A percentile compares a stretch with the other conserved stretches of the same genome.
These are phyloP conservation scores for Notamacropus eugenii DNA, from an alignment of 2,797 vertebrate species.

Conservation along the genomic window DNA sequence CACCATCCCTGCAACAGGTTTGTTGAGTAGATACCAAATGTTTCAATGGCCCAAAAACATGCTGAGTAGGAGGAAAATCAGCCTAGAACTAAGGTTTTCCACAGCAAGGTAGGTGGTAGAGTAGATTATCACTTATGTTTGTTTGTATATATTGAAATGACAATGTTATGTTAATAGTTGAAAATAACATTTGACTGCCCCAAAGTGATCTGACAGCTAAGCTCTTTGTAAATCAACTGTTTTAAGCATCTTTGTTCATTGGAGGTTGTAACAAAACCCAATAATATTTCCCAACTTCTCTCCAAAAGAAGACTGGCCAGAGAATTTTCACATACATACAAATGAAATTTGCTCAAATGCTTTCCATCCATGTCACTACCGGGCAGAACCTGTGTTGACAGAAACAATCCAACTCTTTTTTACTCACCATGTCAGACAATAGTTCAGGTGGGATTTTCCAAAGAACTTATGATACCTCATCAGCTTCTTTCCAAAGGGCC, in stretches of 20 bases:
- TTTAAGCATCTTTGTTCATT: not conserved
- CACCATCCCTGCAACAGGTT: not conserved
- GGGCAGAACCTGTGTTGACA: slow-evolving; percentile 3
- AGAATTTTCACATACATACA: not conserved
- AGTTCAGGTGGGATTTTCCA: slow-evolving; percentile 80
- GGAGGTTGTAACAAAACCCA: not conserved
- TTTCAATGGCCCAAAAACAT: no score
- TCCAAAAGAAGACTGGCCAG: not conserved
- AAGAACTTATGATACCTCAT: slow-evolving; percentile 83
- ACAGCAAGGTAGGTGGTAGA: no score
- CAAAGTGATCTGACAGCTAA: no score
- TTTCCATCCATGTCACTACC: not conserved
- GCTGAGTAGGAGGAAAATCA: no score
- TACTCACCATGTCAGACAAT: slow-evolving; percentile 91
- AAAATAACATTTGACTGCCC: no score
- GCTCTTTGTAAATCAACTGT: not conserved
- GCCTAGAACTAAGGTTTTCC: no score
- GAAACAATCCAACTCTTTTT: not conserved
- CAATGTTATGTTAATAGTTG: no score
- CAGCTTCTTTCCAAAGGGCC: slow-evolving; percentile 86
- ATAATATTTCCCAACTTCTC: not conserved
- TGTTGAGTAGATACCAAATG: no score
- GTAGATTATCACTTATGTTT: no score
- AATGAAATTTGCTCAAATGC: slow-evolving; percentile 11
- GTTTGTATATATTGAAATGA: no score